These are phyloP conservation scores for Arbacia lixula DNA, from an alignment of 53 echinoderm and acorn worm genomes.

Conservation along the genomic window DNA sequence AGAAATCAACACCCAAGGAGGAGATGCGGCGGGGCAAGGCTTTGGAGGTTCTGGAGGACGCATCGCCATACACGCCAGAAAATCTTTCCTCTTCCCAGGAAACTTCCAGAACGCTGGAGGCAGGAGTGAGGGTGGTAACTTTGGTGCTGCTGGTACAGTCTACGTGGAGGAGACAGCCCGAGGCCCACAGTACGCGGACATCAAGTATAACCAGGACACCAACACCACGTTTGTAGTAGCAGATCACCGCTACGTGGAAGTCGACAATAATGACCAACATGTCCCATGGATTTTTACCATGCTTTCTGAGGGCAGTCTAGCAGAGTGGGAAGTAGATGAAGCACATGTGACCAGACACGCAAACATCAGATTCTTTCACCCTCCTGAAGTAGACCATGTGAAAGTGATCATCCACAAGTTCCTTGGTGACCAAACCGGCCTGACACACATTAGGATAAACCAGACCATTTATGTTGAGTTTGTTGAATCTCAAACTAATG, in stretches of 20 bases:
- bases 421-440: constrained; percentile 84
- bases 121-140: constrained; percentile 54
- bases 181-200: constrained; percentile 89
- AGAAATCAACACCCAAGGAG: constrained; percentile 89
- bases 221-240: constrained; percentile 73
- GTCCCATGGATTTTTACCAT: constrained; percentile 88
- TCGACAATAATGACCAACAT: constrained; percentile 81
- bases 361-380: constrained; percentile 82
- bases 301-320: constrained; percentile 78
- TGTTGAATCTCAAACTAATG: constrained; percentile 86
- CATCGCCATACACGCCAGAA: constrained; percentile 82
- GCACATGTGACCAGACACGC: constrained; percentile 87
- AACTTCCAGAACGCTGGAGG: constrained; percentile 78
- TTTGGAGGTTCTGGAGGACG: constrained; percentile 92
- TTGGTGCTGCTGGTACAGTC: constrained; percentile 87
- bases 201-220: constrained; percentile 77
- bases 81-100: constrained; percentile 77
- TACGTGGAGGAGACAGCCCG: constrained; percentile 88
- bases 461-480: constrained; percentile 87
- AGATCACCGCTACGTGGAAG: constrained; percentile 75
- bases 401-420: constrained; percentile 87
- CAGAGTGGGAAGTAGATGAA: constrained; percentile 87
- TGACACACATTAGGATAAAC: constrained; percentile 71
- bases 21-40: constrained; percentile 75
- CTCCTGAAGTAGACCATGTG: constrained; percentile 66